Evolutionary conservation across 1,140 invertebrate genomes (phyloP).

Genomic region (Drosophila nigromelanica): DNA sequence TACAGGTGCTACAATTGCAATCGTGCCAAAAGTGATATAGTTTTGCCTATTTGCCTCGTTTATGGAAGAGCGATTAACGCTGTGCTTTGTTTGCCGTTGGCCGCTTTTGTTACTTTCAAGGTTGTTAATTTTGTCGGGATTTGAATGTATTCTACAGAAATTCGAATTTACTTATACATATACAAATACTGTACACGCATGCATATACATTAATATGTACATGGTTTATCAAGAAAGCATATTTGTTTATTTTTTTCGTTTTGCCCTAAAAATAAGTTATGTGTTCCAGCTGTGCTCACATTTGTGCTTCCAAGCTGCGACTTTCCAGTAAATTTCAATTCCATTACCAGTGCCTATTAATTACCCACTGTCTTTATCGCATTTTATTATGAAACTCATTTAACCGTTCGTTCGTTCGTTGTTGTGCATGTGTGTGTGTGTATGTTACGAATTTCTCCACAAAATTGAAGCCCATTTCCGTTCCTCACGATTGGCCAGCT

Average conservation of each 20-base stretch:
- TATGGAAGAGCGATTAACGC: conserved; percentile 47
- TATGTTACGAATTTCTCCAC: conserved; percentile 18
- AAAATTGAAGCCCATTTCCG: conserved; percentile 18
- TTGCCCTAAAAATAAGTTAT: conserved; percentile 47
- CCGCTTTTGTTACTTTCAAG: conserved; percentile 60
- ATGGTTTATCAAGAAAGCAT: conserved; percentile 67
- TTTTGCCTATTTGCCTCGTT: conserved; percentile 40
- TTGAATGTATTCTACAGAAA: conserved; percentile 21
- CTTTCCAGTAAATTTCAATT: conserved; percentile 57
- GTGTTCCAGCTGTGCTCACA: conserved; percentile 58
- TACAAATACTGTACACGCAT: conserved; percentile 17
- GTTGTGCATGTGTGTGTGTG: not conserved
- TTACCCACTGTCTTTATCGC: conserved; percentile 44
- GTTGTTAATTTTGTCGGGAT: conserved; percentile 54
- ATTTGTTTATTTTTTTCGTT: conserved; percentile 47
- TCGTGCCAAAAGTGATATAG: conserved; percentile 47
- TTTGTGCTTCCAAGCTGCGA: conserved; percentile 35
- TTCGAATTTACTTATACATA: conserved; percentile 2
- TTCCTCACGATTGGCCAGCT: not conserved
- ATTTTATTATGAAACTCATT: conserved; percentile 25
- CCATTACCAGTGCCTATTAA: conserved; percentile 43
- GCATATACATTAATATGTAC: conserved; percentile 22
- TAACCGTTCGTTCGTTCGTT: not conserved
- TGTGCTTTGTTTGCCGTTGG: conserved; percentile 35
- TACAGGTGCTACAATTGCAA: conserved; percentile 52